phyloP scores from a whole-genome alignment of 2,113 vertebrate species.

The Actenoides lindsayi region DNA sequence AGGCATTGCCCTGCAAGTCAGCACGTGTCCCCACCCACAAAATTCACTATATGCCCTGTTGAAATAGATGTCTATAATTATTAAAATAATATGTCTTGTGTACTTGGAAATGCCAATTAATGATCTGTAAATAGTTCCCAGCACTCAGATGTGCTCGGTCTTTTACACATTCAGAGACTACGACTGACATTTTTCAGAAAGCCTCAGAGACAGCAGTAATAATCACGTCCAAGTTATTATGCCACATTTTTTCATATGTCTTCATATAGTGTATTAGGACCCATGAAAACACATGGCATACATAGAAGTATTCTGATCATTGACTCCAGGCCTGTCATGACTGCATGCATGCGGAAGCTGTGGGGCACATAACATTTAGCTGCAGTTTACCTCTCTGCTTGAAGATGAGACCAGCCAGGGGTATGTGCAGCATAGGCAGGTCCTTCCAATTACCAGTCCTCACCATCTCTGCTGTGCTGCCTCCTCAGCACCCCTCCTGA shows the following conservation, averaged over 20 bases:
- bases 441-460: too few species aligned
- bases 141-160: background rate
- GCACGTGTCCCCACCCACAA: too few species aligned
- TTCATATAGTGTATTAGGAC: background rate
- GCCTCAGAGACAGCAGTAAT: background rate
- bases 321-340: background rate
- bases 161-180: background rate
- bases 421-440: background rate
- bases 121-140: background rate
- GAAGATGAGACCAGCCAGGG: background rate
- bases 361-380: rapidly evolving
- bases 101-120: background rate
- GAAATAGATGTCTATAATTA: background rate
- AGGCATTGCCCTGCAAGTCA: background rate
- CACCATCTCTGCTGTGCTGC: rapidly evolving
- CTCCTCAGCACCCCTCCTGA: background rate
- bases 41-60: background rate
- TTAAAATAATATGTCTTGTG: background rate
- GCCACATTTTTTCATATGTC: background rate
- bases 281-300: background rate
- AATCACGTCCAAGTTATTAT: background rate
- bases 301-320: background rate
- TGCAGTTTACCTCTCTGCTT: background rate
- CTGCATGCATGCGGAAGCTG: background rate
- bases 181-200: background rate